Conservation (phyloP, 1,140 invertebrate genomes). For the Drosophila pseudoananassae region DNA sequence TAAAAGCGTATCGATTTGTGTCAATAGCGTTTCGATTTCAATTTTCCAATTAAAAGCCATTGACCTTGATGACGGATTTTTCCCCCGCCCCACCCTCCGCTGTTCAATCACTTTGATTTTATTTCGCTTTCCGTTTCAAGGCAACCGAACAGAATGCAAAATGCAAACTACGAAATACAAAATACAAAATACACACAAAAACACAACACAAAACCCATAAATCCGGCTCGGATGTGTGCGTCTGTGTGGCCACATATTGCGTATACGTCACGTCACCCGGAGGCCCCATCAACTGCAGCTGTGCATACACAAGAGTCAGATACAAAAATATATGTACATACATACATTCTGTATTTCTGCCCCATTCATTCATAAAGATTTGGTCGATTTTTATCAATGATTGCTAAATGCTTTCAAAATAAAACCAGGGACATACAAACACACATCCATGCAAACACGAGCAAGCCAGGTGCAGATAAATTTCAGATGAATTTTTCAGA, state of each 20-base stretch:
- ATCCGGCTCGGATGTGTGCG: slow-evolving; percentile 11
- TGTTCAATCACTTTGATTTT: slow-evolving; percentile 56
- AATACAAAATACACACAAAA: slow-evolving; percentile 3
- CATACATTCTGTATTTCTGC: background rate
- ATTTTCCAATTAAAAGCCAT: slow-evolving; percentile 57
- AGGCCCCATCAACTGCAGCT: slow-evolving; percentile 68
- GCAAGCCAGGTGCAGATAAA: slow-evolving; percentile 31
- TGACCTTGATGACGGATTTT: slow-evolving; percentile 54
- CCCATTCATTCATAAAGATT: slow-evolving; percentile 76
- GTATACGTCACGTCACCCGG: slow-evolving; percentile 65
- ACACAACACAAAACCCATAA: slow-evolving; percentile 31
- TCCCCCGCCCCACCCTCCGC: background rate
- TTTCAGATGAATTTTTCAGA: slow-evolving; percentile 35
- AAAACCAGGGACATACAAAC: slow-evolving; percentile 44
- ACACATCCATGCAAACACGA: slow-evolving; percentile 16
- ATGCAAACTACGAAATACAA: slow-evolving; percentile 28
- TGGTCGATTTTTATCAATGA: slow-evolving; percentile 80
- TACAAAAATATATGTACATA: slow-evolving; percentile 11
- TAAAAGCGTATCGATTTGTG: background rate
- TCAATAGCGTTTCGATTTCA: slow-evolving; percentile 14
- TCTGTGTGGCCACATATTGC: slow-evolving; percentile 47
- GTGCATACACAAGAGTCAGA: slow-evolving; percentile 38
- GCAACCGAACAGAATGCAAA: slow-evolving; percentile 33
- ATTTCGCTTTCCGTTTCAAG: slow-evolving; percentile 60
- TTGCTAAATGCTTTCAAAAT: slow-evolving; percentile 77